phyloP scores from a whole-genome alignment of 2,113 vertebrate genomes.

The Crotalus viridis region DNA sequence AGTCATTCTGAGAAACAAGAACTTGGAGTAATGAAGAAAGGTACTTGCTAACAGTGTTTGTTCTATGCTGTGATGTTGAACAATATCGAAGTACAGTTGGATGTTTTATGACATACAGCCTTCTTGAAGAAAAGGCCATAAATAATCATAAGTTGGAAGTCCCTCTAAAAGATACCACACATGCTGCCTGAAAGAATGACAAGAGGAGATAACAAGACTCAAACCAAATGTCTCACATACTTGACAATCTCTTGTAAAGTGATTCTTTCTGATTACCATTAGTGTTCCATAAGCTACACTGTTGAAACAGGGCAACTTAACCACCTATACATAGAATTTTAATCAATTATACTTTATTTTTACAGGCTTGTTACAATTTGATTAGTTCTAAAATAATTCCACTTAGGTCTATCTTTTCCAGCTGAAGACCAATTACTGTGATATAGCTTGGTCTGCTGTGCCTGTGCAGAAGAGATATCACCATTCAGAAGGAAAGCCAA shows the following conservation, averaged over 20 bases:
- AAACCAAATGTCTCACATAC: background rate
- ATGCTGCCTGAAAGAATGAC: background rate
- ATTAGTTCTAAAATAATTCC: conserved; percentile 21
- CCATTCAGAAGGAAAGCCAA: conserved; percentile 34
- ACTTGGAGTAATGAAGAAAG: background rate
- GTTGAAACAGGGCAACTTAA: background rate
- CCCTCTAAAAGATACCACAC: too few species aligned
- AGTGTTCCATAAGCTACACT: background rate
- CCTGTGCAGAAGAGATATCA: background rate
- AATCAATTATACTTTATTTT: background rate
- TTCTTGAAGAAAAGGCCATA: background rate
- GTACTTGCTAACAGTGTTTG: background rate
- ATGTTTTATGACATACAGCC: background rate
- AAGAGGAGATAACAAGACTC: background rate
- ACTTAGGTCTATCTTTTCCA: conserved; percentile 18
- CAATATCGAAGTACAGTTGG: background rate
- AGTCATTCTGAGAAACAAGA: background rate
- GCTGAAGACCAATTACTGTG: conserved; percentile 37
- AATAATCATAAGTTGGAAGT: background rate
- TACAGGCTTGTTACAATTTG: background rate
- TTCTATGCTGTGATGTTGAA: background rate
- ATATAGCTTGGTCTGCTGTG: conserved; percentile 33
- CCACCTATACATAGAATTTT: background rate
- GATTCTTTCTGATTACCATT: background rate
- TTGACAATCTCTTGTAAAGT: background rate